Base-by-base conservation (phyloP, 2,888 invertebrate species). In the Adineta ricciae region DNA sequence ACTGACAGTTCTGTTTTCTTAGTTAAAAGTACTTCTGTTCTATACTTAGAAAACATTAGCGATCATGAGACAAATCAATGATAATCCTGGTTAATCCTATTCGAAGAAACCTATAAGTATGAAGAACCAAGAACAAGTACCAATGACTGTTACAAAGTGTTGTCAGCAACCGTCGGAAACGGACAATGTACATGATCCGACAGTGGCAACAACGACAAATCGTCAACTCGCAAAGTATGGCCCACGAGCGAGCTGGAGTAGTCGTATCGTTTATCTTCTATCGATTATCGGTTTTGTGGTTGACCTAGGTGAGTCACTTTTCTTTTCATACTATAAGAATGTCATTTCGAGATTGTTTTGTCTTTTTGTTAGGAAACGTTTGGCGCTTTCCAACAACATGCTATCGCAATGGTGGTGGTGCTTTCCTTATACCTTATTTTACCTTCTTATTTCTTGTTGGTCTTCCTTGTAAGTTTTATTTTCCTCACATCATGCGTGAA, bases 321-420 rank as follows among this genome's bases (percentile, higher is more conserved):
- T 78, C 24, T 38, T 0, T 8, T 36, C 0, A 7, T 5, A 4
- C 1, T 19, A 21, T 19, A 36, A 1, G 36, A 72, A 36, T 32
- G 16, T 3, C 14, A 14, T n/a, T 41, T 41, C 32, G 11, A 46
- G 5, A 46, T 46, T 8, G 5, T 46, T 41, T 41, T 21, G 1
- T 38, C 36, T 3, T 19, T 38, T 24, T 24, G 11, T 38, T 16
- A 78, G 85, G 85, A 14, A 85, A 85, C 52, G 85, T 85, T 41
- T 85, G 85, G 85, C 52, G 85, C 16, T 85, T 85, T 85, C 85
- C 85, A 46, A 85, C 85, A 27, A 73, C 73, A 7, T 85, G 85
- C 21, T 85, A 84, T 78, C 84, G 73, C 36, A 85, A 85, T 50
- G 85, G 85, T 21, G 85, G 85, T 36, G 85, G 85, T 3, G 85